These are phyloP conservation scores for Phylloscopus collybita DNA, from an alignment of 2,797 vertebrate genomes.

Conservation along the genomic window DNA sequence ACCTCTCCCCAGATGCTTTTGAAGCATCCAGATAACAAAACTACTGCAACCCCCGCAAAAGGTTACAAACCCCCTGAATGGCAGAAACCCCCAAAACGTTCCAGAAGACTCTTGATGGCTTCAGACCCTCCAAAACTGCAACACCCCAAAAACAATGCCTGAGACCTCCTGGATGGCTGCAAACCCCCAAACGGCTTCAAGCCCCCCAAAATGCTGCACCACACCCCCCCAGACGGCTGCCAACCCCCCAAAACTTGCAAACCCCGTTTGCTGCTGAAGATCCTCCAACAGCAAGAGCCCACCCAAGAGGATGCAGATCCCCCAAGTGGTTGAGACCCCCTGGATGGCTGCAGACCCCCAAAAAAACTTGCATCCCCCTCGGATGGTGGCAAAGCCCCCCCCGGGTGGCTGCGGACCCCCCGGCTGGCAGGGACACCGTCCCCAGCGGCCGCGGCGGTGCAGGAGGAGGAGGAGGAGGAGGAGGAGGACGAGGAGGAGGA, in stretches of 20 bases:
- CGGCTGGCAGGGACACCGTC: rapidly evolving
- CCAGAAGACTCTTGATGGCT: not conserved
- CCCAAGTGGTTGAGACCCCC: rapidly evolving
- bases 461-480: not conserved
- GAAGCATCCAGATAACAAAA: not conserved
- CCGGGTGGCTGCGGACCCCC: not conserved
- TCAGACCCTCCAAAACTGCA: not conserved
- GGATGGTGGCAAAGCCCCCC: not conserved
- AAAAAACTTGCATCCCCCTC: rapidly evolving
- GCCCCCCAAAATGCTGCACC: not conserved
- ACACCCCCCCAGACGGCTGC: not conserved
- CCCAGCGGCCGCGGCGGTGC: not conserved
- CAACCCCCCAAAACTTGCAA: rapidly evolving
- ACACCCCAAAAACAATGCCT: too few species aligned
- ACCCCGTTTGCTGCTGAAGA: rapidly evolving
- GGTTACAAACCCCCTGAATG: not conserved
- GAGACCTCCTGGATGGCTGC: not conserved
- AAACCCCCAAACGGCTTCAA: not conserved
- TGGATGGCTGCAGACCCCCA: not conserved
- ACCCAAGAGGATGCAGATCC: not conserved
- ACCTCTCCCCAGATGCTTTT: not conserved
- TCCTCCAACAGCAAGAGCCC: not conserved
- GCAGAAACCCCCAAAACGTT: not conserved
- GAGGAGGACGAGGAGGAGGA: not conserved
- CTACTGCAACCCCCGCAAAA: not conserved